Evolutionary conservation across 2,797 vertebrate genomes (phyloP), one percentile per base, ranked within the genome.

Genomic region (Jordanella pulchra): DNA sequence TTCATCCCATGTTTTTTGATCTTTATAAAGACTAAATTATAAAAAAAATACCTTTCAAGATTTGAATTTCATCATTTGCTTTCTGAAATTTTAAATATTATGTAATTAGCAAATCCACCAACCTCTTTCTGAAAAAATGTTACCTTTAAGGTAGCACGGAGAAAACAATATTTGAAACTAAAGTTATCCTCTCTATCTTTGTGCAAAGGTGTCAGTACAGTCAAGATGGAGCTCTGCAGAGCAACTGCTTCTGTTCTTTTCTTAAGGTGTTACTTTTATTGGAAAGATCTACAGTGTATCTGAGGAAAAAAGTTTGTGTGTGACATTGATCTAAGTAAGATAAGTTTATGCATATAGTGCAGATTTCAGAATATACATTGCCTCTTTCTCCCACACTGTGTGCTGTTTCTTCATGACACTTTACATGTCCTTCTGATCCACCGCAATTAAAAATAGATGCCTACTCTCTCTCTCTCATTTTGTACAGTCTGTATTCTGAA

Each of bases 271-370:
- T 5, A 0, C n/a, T 75, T 80, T 58, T 70, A 75, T 76, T 67
- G 54, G 44, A 7, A n/a, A 3, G 73, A 74, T 32, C 74, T 54
- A 6, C 3, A 66, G 42, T 42, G 23, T 3, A 65, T 79, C 61
- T 50, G 66, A 65, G 71, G 69, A 51, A 71, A 51, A 66, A 73
- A 76, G 72, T 78, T 69, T 9, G 55, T 67, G 56, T 55, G 66
- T 63, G 32, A 76, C 74, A 72, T 76, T 72, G 76, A 84, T 82
- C 69, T 65, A 65, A 87, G 78, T 86, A 87, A 90, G 92, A 92
- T 79, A 79, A 91, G 78, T 86, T 90, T 90, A 92, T 91, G 90
- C 90, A 87, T 89, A 84, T 77, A 65, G 84, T 89, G 89, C 90
- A 91, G 90, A 90, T 92, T 90, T 86, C 85, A 74, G 78, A 74